phyloP scores from a whole-genome alignment of 1,140 invertebrate species.

The Drosophila azteca region DNA sequence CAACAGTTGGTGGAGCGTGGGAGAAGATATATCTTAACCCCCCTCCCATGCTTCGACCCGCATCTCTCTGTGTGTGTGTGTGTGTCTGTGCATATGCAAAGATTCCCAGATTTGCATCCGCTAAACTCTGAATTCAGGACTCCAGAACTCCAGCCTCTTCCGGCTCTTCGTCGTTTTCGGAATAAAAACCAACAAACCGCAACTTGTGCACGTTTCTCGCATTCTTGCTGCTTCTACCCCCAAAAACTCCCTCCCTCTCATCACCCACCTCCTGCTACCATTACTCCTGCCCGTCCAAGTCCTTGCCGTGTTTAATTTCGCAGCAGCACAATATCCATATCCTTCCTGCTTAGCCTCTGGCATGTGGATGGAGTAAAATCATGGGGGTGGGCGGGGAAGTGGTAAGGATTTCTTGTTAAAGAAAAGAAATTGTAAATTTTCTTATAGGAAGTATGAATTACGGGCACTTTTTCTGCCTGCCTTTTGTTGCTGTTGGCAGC shows the following conservation, averaged over 20 bases:
- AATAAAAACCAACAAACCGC: constrained; percentile 54
- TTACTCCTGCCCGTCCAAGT: not conserved
- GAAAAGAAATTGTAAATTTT: constrained; percentile 75
- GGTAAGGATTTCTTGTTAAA: constrained; percentile 43
- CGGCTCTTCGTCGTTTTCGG: constrained; percentile 13
- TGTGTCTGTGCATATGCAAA: not conserved
- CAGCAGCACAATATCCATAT: constrained; percentile 70
- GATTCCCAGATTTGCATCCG: constrained; percentile 46
- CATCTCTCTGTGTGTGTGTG: not conserved
- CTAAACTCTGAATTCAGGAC: constrained; percentile 30
- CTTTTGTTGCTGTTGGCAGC: constrained; percentile 22
- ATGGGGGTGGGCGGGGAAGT: not conserved
- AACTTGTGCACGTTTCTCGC: constrained; percentile 78
- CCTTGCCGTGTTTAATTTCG: constrained; percentile 64
- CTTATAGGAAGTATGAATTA: constrained; percentile 71
- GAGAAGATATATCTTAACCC: not conserved
- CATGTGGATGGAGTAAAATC: constrained; percentile 10
- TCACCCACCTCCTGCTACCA: no score
- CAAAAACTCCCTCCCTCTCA: no score
- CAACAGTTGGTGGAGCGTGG: constrained; percentile 45
- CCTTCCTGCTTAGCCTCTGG: constrained; percentile 60
- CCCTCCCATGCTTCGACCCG: not conserved
- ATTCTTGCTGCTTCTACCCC: constrained; percentile 9
- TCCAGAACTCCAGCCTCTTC: constrained; percentile 24
- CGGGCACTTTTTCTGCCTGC: constrained; percentile 46